Conservation (phyloP, 2,113 vertebrate genomes). For the Muscicapa adusta region DNA sequence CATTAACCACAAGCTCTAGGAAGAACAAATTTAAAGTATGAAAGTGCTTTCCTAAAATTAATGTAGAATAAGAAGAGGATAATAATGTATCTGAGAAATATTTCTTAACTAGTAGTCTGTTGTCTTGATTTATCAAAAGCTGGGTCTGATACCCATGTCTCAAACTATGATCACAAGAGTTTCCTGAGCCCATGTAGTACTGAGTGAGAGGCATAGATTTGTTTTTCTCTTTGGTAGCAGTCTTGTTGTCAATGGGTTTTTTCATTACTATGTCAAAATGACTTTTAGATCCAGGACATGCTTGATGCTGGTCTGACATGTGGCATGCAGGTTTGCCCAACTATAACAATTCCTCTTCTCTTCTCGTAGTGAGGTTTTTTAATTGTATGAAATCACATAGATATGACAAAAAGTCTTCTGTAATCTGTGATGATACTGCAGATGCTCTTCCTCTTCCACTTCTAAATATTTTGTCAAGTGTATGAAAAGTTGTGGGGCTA, state of each 20-base stretch:
- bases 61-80: neutral
- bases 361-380: neutral
- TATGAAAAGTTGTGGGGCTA: neutral
- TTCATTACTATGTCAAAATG: neutral
- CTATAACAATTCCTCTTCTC: neutral
- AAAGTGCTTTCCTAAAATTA: neutral
- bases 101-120: neutral
- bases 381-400: neutral
- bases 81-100: neutral
- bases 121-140: neutral
- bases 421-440: neutral
- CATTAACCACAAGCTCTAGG: neutral
- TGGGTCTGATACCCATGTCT: neutral
- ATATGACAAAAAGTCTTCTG: neutral
- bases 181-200: accelerated
- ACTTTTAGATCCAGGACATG: neutral
- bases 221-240: neutral
- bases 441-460: neutral
- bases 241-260: neutral
- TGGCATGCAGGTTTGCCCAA: neutral
- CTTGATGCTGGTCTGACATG: neutral
- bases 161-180: neutral
- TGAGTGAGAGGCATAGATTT: neutral
- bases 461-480: neutral
- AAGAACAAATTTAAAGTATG: neutral